Conservation (phyloP, 2,113 vertebrate genomes). For the Butorides virescens region DNA sequence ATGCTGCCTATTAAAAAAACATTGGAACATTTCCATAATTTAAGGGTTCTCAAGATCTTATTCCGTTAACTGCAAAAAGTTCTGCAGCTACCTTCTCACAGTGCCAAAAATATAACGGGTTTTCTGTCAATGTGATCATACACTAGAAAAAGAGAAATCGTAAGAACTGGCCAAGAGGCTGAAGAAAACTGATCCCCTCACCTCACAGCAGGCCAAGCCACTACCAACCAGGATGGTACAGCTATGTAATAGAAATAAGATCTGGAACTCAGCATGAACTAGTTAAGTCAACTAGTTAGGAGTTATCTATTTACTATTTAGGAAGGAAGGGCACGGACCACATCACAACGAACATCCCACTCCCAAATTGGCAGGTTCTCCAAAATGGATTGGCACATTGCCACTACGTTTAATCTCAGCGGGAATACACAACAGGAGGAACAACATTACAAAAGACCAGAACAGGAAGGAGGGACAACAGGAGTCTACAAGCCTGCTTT, state of each 20-base stretch:
- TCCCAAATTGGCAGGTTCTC: neutral
- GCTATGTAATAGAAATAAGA: neutral
- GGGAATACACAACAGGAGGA: neutral
- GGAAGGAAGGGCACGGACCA: conserved; percentile 38
- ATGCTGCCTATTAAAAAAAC: neutral
- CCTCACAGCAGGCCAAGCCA: conserved; percentile 12
- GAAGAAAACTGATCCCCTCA: conserved; percentile 21
- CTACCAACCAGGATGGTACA: neutral
- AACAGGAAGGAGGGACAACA: neutral
- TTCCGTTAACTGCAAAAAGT: neutral
- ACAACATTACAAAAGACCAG: neutral
- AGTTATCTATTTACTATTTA: conserved; percentile 19
- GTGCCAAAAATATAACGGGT: conserved; percentile 14
- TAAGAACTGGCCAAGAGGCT: conserved; percentile 14
- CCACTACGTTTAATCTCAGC: neutral
- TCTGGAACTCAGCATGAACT: conserved; percentile 4
- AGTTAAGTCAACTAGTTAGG: conserved; percentile 1
- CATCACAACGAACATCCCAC: neutral
- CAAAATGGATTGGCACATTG: conserved; percentile 19
- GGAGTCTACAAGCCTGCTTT: neutral
- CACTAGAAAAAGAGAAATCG: conserved; percentile 8
- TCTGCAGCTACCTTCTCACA: conserved; percentile 21
- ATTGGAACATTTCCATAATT: neutral
- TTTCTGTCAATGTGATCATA: conserved; percentile 39
- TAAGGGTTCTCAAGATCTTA: neutral